These are phyloP conservation scores for Xiphophorus couchianus DNA, from an alignment of 2,113 vertebrate species.

Conservation along the genomic window DNA sequence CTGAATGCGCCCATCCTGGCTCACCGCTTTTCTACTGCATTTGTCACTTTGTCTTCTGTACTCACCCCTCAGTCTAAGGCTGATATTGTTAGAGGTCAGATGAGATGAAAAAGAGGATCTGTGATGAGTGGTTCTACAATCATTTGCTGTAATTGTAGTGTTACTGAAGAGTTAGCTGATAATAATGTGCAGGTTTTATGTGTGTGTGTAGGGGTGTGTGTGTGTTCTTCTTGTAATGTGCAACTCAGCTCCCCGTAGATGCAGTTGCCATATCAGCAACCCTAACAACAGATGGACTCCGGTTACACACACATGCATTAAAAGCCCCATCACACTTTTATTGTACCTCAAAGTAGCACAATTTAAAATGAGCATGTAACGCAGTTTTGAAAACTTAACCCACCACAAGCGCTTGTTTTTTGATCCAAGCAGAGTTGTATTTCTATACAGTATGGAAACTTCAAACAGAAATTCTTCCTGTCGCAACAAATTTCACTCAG, in stretches of 20 bases:
- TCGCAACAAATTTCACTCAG: conserved; percentile 47
- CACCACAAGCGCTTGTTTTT: conserved; percentile 10
- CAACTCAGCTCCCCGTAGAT: conserved; percentile 67
- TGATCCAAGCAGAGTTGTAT: conserved; percentile 9
- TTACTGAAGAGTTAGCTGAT: conserved; percentile 70
- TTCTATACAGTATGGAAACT: conserved; percentile 8
- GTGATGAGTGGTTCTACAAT: conserved; percentile 67
- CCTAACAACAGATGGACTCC: conserved; percentile 72
- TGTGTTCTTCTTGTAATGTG: conserved; percentile 52
- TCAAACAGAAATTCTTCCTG: conserved; percentile 39
- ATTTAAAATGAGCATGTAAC: conserved; percentile 1
- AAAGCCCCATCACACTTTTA: conserved; percentile 23
- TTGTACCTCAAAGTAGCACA: conserved; percentile 23
- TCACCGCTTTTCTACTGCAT: background rate
- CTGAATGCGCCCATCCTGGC: background rate
- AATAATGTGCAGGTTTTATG: conserved; percentile 25
- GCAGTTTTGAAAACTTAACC: background rate
- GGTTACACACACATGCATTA: conserved; percentile 28
- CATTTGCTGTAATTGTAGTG: conserved; percentile 76
- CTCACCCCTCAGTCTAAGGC: conserved; percentile 12
- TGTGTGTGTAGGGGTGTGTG: conserved; percentile 7
- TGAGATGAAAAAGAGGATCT: conserved; percentile 52
- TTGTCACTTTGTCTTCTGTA: background rate
- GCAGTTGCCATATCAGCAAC: conserved; percentile 71
- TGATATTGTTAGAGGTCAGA: conserved; percentile 68